These are phyloP conservation scores for Leptinotarsa juncta DNA, from an alignment of 2,888 invertebrate genomes.

Conservation along the genomic window DNA sequence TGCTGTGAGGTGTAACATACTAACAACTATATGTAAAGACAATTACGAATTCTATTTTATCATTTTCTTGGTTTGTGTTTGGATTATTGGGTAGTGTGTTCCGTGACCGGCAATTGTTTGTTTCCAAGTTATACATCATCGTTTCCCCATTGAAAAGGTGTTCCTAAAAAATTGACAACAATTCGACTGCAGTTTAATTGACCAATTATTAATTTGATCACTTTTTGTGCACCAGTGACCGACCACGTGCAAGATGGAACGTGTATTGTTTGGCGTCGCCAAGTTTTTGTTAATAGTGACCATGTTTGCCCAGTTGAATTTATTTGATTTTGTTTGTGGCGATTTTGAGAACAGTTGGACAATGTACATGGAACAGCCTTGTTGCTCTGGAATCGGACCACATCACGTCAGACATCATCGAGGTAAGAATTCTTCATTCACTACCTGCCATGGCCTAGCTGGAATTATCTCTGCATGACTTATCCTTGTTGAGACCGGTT, in stretches of 20 bases:
- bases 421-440: constrained; percentile 62
- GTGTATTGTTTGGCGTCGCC: constrained; percentile 39
- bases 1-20: constrained; percentile 1
- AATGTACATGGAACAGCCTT: constrained; percentile 75
- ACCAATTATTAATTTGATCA: constrained; percentile 20
- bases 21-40: constrained; percentile 23
- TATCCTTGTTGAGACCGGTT: constrained; percentile 31
- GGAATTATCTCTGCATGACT: constrained; percentile 31
- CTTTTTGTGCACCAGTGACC: constrained; percentile 43
- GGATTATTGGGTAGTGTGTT: constrained; percentile 21
- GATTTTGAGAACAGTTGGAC: constrained; percentile 75
- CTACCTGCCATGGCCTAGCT: constrained; percentile 2
- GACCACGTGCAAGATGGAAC: constrained; percentile 55
- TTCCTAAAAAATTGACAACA: not conserved
- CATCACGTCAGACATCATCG: constrained; percentile 75
- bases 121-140: not conserved
- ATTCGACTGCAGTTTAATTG: constrained; percentile 28
- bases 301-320: constrained; percentile 51
- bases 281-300: constrained; percentile 54
- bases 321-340: constrained; percentile 59
- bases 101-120: constrained; percentile 5
- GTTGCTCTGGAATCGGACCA: constrained; percentile 70
- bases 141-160: not conserved
- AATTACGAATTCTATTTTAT: not conserved
- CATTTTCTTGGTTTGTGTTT: constrained; percentile 18